Evolutionary conservation across 2,113 vertebrate species (phyloP), one percentile per base, ranked within the genome.

Genomic region (Phyllostomus discolor): DNA sequence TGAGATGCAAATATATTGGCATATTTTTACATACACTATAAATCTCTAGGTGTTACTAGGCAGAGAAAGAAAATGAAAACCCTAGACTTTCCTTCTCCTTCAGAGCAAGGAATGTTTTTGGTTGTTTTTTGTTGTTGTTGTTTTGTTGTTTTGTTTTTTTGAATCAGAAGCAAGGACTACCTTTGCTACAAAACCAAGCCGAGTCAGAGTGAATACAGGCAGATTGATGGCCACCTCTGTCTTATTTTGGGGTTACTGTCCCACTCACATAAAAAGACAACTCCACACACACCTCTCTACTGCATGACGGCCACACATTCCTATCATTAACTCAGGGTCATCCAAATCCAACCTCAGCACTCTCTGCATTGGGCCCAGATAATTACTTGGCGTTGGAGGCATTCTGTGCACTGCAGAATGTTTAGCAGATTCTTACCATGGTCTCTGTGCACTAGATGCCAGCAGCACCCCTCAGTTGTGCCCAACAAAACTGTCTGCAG

Each of bases 31-130:
- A 72, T 57, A 72, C 17, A 26, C n/a, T 94, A 3, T 59, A 81
- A 66, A 31, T 78, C 54, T 88, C 64, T 31, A 64, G 52, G 52
- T 66, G 10, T 95, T 64, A 75, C 79, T 75, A 96, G 12, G 54
- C 41, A 96, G 57, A 87, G 33, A 31, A 35, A 33, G 8, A 80
- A 96, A 96, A 95, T 62, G 69, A 96, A 96, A 90, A 70, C 20
- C 2, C 7, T 43, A 83, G 28, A 38, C 19, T 94, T 95, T 64
- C 35, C 38, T 84, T 8, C 46, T 95, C 4, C 4, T 78, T 93
- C 62, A 92, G 57, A 28, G 35, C 1, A 90, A 76, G 7, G 24
- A 16, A 86, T 33, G 48, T 94, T 33, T 50, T 50, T 14, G 48
- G 48, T 48, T 10, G 48, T 3, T 10, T 31, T 64, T 19, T 26